Percentiles rank a stretch among this genome's conserved stretches.
These are phyloP conservation scores for Euura lappo DNA, from an alignment of 1,140 invertebrate genomes.

Conservation along the genomic window DNA sequence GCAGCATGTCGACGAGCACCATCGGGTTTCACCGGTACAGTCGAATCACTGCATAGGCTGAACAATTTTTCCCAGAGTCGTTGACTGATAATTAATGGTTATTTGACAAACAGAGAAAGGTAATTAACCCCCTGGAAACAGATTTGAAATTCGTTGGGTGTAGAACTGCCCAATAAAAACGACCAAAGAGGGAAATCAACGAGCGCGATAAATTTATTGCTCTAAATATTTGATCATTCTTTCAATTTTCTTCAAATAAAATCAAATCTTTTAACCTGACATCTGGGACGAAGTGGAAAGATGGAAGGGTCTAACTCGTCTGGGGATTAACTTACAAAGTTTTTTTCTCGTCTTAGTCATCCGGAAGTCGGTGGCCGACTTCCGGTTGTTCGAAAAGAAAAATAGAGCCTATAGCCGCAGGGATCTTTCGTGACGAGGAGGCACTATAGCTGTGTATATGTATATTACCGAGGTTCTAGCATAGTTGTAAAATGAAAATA, in stretches of 20 bases:
- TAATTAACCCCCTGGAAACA: neutral
- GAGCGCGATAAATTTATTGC: too few relatives aligned
- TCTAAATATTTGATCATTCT: too few relatives aligned
- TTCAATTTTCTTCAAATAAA: too few relatives aligned
- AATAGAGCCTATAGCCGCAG: too few relatives aligned
- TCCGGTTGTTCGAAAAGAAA: neutral
- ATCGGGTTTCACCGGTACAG: neutral
- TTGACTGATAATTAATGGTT: slow-evolving; percentile 1
- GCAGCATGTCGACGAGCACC: neutral
- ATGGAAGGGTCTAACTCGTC: neutral
- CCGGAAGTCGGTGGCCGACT: neutral
- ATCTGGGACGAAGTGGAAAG: too few relatives aligned
- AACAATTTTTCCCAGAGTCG: neutral
- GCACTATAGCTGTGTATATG: too few relatives aligned
- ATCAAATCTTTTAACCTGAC: too few relatives aligned
- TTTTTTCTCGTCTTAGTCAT: neutral
- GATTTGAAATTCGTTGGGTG: neutral
- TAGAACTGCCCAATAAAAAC: slow-evolving; percentile 4
- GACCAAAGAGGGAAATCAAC: neutral
- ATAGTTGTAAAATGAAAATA: slow-evolving; percentile 5
- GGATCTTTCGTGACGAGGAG: too few relatives aligned
- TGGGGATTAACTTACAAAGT: neutral
- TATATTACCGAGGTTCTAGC: neutral
- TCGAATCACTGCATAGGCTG: neutral
- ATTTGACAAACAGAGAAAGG: neutral